phyloP scores from a whole-genome alignment of 2,888 invertebrate species.

The Tineola bisselliella region DNA sequence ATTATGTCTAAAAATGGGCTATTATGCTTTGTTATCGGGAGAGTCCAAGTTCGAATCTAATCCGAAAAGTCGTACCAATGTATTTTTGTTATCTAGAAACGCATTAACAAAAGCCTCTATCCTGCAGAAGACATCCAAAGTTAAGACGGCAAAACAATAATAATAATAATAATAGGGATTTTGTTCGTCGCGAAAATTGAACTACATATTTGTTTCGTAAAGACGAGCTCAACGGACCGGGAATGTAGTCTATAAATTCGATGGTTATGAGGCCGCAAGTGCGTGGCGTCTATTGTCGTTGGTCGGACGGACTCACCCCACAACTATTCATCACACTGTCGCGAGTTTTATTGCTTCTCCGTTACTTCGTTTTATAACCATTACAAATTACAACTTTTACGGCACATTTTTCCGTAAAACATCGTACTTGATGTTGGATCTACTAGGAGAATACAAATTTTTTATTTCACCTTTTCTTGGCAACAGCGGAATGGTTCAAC shows the following conservation, averaged over 20 bases:
- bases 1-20: no score
- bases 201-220: slow-evolving; percentile 14
- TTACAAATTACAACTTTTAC: slow-evolving; percentile 1
- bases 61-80: no score
- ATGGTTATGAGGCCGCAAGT: slow-evolving; percentile 53
- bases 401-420: neutral
- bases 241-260: slow-evolving; percentile 44
- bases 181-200: neutral
- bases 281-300: slow-evolving; percentile 45
- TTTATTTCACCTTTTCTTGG: neutral
- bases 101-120: no score
- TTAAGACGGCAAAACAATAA: neutral
- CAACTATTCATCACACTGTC: slow-evolving; percentile 39
- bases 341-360: slow-evolving; percentile 31
- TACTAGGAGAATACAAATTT: neutral
- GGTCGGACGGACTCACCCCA: slow-evolving; percentile 19
- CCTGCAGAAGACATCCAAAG: no score
- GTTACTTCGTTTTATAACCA: neutral
- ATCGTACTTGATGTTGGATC: neutral
- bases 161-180: neutral
- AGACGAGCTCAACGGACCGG: slow-evolving; percentile 20
- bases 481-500: neutral
- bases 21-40: no score
- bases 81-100: no score
- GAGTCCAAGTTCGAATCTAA: no score